Evolutionary conservation across 2,797 vertebrate species (phyloP), one percentile per base, ranked within the genome.

Genomic region (Vespertilio murinus): DNA sequence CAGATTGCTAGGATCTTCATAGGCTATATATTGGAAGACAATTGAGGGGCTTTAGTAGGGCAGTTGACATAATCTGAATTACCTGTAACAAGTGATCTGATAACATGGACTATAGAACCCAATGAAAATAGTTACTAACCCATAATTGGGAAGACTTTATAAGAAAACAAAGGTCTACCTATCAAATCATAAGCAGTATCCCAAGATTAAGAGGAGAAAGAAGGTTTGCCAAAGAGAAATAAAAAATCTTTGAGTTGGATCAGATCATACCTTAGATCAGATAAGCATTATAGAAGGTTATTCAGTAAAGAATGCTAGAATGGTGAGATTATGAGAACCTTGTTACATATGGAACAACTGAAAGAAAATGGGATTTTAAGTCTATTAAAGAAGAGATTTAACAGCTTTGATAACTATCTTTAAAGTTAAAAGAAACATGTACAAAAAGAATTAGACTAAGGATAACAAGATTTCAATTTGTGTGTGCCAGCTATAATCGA

Each of bases 241-340:
- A 17, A 47, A 77, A 93, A 95, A 83, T 33, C 13, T 73, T 79
- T 67, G 47, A 49, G 45, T 79, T 91, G 64, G 64, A 71, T 65
- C 30, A 83, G 12, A 40, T 89, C 20, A 40, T 75, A 52, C 59
- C 45, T 59, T 49, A 69, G 59, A 70, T 83, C 28, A 52, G 30
- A 84, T 77, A 82, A 88, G 16, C 61, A 64, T 81, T 85, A 47
- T 56, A 40, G 88, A 88, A 84, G 17, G 38, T 85, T 80, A 79
- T n/a, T 28, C 33, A 47, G 12, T 47, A 20, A 85, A 71, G 30
- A 91, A 70, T 56, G 28, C 28, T 70, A 38, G 74, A 52, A 35
- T 75, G 28, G 45, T 80, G 56, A 83, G 90, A 87, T 75, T 28
- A 56, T 80, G 56, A 87, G 90, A 87, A 65, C 59, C 54, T 22